phyloP scores from a whole-genome alignment of 2,797 vertebrate species.

The Liparis tanakae region DNA sequence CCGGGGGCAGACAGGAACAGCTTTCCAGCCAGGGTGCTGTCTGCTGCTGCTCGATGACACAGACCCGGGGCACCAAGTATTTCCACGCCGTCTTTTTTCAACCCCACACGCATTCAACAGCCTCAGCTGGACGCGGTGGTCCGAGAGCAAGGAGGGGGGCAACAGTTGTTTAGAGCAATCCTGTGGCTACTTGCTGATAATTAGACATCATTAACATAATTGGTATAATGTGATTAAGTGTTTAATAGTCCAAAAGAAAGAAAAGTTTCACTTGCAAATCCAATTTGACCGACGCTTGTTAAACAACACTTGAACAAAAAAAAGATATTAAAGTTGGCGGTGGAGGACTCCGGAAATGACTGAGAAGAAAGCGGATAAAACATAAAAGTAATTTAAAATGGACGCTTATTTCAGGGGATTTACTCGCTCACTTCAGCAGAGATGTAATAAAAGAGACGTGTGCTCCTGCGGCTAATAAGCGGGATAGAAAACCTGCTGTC shows the following conservation, averaged over 20 bases:
- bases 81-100: constrained; percentile 48
- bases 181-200: not conserved
- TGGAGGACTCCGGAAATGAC: not conserved
- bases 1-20: constrained; percentile 56
- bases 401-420: constrained; percentile 37
- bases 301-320: constrained; percentile 14
- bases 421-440: not conserved
- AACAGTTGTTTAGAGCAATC: constrained; percentile 8
- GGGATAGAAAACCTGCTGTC: constrained; percentile 22
- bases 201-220: constrained; percentile 4
- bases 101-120: constrained; percentile 58
- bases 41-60: constrained; percentile 51
- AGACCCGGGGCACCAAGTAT: constrained; percentile 39
- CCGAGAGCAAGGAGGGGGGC: constrained; percentile 42
- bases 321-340: constrained; percentile 21
- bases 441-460: constrained; percentile 30
- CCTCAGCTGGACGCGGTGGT: constrained; percentile 50
- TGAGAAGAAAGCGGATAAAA: constrained; percentile 32
- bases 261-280: constrained; percentile 36
- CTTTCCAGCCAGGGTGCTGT: constrained; percentile 52
- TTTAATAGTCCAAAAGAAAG: constrained; percentile 11
- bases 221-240: constrained; percentile 7
- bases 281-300: constrained; percentile 15
- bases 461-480: not conserved
- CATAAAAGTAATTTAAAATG: constrained; percentile 19